Base-by-base conservation (phyloP, 2,113 vertebrate genomes). In the Malurus alboscapulatus region DNA sequence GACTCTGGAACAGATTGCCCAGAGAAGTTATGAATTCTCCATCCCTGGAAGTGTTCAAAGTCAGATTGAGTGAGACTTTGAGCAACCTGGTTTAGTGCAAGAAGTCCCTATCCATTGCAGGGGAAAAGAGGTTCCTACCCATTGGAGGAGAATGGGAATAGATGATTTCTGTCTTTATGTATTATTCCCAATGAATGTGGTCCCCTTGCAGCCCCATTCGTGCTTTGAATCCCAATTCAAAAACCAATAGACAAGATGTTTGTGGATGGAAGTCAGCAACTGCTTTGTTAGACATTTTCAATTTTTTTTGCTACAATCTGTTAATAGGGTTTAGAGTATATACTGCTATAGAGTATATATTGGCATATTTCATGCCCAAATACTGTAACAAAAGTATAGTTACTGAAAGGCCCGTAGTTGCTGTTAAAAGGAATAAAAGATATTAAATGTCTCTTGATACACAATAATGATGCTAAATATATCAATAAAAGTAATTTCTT, bases 401-500 rank as follows among this genome's bases (percentile, higher is more conserved):
- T 93, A 24, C 47, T 87, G 81, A 76, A 92, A 94, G 44, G 58
- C 18, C 27, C 73, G 32, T 73, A 82, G 50, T 30, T 69, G 45
- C 54, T 94, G 91, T 91, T 82, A 68, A 92, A 91, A 76, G 50
- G 26, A 82, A 87, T 94, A 76, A 82, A 89, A 73, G 7, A 76
- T 69, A 55, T 29, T 84, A 51, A 89, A 73, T 36, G 36, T 63
- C 55, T 80, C 59, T 85, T 77, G 19, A 47, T 92, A 76, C 58
- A 36, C 45, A 19, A 4, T 79, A 93, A 92, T 89, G 67, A 85
- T 63, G 34, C 78, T 84, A 89, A 94, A 93, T 92, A 83, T 82
- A 79, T 93, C 88, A 94, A 87, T 91, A 85, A 72, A 91, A 89
- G 29, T 93, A 67, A 95, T 95, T 96, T 93, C 71, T 74, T 76